Percentiles rank a stretch among this genome's conserved stretches.
Evolutionary conservation across 2,797 vertebrate genomes (phyloP).

Genomic region (Danio aesculapii): DNA sequence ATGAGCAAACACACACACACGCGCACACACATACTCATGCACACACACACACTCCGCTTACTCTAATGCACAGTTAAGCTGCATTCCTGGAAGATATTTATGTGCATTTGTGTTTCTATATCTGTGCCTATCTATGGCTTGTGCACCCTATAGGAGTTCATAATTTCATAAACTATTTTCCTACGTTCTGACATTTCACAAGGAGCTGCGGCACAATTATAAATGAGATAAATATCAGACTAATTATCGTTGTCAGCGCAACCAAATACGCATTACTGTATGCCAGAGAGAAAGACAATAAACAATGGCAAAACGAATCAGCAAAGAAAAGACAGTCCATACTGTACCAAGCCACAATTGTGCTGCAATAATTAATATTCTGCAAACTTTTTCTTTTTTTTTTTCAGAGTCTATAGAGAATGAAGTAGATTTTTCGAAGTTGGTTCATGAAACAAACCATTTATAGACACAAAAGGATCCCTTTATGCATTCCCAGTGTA

Average conservation of each 20-base stretch:
- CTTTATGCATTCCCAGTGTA: not conserved
- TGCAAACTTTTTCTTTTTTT: not conserved
- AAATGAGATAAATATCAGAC: constrained; percentile 54
- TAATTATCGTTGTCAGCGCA: constrained; percentile 41
- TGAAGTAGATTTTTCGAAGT: not conserved
- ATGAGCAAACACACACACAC: constrained; percentile 29
- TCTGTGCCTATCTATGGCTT: not conserved
- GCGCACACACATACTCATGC: not conserved
- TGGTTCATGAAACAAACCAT: not conserved
- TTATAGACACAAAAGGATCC: not conserved
- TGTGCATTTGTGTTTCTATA: not conserved
- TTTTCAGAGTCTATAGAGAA: not conserved
- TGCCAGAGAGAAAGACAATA: not conserved
- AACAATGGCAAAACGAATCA: not conserved
- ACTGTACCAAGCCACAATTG: too few species aligned
- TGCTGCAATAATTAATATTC: not conserved
- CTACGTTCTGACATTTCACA: constrained; percentile 41
- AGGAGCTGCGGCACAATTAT: constrained; percentile 43
- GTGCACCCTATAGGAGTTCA: not conserved
- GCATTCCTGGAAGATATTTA: not conserved
- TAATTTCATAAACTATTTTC: constrained; percentile 17
- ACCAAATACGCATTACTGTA: not conserved
- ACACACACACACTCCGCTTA: not conserved
- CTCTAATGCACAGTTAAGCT: not conserved
- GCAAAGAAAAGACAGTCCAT: not conserved